These are phyloP conservation scores for Tenrec ecaudatus DNA, from an alignment of 2,113 vertebrate species.

Conservation along the genomic window DNA sequence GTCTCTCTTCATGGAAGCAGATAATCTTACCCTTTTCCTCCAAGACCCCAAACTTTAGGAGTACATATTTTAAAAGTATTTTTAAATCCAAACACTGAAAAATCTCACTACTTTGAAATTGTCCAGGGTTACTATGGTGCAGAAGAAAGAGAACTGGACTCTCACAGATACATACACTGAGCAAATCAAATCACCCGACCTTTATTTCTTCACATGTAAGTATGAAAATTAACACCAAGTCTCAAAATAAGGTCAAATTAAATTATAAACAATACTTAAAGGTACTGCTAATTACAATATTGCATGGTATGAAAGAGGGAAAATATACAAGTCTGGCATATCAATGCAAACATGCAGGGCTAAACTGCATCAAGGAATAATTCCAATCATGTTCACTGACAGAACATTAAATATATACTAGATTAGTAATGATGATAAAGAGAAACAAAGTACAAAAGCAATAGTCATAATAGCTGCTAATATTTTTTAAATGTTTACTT, in stretches of 20 bases:
- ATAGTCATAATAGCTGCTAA: constrained; percentile 35
- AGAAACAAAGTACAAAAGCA: constrained; percentile 21
- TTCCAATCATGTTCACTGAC: constrained; percentile 42
- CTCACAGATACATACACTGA: neutral
- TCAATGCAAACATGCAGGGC: constrained; percentile 4
- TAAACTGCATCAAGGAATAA: neutral
- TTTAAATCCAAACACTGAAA: neutral
- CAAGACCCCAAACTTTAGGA: neutral
- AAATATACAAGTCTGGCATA: neutral
- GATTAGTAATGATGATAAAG: constrained; percentile 36
- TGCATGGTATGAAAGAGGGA: neutral
- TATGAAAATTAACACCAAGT: constrained; percentile 42
- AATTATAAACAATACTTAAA: constrained; percentile 3
- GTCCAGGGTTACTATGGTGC: neutral
- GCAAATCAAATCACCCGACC: constrained; percentile 31
- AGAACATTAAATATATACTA: constrained; percentile 54
- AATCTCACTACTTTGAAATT: neutral
- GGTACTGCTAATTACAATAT: neutral
- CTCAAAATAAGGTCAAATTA: constrained; percentile 25
- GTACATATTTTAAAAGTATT: neutral
- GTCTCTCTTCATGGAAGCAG: too few species aligned
- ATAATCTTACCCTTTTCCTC: too few species aligned
- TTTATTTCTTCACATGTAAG: constrained; percentile 9
- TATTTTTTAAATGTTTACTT: constrained; percentile 1
- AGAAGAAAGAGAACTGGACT: neutral